These are phyloP conservation scores for Eulemur rufifrons DNA, from an alignment of 2,113 vertebrate species.

Conservation along the genomic window DNA sequence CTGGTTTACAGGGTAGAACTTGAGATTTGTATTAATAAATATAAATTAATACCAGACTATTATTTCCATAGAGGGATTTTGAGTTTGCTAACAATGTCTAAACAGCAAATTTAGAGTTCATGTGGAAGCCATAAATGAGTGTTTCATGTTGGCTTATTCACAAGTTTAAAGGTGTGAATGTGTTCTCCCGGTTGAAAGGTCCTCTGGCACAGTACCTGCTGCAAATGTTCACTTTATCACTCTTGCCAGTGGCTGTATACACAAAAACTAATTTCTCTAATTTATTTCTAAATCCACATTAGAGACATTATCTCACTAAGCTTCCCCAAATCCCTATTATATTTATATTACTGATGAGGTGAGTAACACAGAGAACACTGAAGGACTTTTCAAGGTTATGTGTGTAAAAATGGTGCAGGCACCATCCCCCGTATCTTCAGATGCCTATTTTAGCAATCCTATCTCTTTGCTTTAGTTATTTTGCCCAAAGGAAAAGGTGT, in stretches of 20 bases:
- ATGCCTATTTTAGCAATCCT: conserved; percentile 44
- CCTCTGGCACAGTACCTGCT: conserved; percentile 57
- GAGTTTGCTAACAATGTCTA: conserved; percentile 64
- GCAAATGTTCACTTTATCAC: conserved; percentile 69
- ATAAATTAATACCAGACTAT: conserved; percentile 41
- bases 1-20: background rate
- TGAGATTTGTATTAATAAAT: conserved; percentile 54
- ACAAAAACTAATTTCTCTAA: conserved; percentile 74
- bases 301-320: conserved; percentile 78
- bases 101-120: conserved; percentile 58
- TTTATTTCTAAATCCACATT: conserved; percentile 77
- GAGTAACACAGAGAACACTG: conserved; percentile 48
- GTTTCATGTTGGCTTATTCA: conserved; percentile 54
- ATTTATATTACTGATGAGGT: conserved; percentile 75
- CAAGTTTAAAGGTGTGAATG: conserved; percentile 54
- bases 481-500: conserved; percentile 74
- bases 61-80: conserved; percentile 42
- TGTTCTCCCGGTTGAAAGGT: conserved; percentile 54
- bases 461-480: conserved; percentile 68
- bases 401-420: conserved; percentile 35
- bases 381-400: conserved; percentile 74
- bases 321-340: conserved; percentile 74
- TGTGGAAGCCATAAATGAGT: conserved; percentile 50
- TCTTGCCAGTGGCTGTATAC: conserved; percentile 60
- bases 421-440: background rate